Percentiles rank a stretch among this genome's conserved stretches.
Conservation (phyloP, 1,140 invertebrate genomes). For the Tetramorium parvispinum region DNA sequence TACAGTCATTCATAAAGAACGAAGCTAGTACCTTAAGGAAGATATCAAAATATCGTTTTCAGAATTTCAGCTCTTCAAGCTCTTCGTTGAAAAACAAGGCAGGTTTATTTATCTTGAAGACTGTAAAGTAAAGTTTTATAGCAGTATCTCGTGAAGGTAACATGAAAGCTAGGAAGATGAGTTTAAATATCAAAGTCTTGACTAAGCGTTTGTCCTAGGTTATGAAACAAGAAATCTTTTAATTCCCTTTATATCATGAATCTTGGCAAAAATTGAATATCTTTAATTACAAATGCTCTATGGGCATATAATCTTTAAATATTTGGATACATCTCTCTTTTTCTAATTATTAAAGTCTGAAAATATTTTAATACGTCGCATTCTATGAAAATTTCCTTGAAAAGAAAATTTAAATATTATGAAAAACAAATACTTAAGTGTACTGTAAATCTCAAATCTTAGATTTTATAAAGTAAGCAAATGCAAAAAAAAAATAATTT, state of each 20-base stretch:
- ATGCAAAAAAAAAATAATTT: background rate
- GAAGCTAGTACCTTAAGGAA: background rate
- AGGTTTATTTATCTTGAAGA: slow-evolving; percentile 39
- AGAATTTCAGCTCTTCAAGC: background rate
- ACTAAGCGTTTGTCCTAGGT: slow-evolving; percentile 9
- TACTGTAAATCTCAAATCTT: background rate
- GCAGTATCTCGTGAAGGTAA: slow-evolving; percentile 15
- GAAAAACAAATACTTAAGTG: background rate
- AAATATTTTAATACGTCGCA: slow-evolving; percentile 8
- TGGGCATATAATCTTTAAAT: background rate
- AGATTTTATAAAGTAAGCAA: slow-evolving; percentile 2
- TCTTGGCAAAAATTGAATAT: background rate
- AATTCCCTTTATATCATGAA: background rate
- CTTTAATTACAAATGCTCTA: background rate
- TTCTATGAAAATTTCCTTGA: background rate
- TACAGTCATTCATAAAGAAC: background rate
- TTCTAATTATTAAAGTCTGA: background rate
- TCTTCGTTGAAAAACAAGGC: background rate
- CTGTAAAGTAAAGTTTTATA: slow-evolving; percentile 12
- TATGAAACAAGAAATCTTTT: slow-evolving; percentile 37
- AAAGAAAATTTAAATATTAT: background rate
- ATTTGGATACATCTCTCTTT: background rate
- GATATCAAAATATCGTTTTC: background rate
- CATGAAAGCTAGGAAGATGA: slow-evolving; percentile 1
- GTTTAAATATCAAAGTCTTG: slow-evolving; percentile 29